phyloP scores from a whole-genome alignment of 2,888 invertebrate genomes.

The Gnatocerus cornutus region DNA sequence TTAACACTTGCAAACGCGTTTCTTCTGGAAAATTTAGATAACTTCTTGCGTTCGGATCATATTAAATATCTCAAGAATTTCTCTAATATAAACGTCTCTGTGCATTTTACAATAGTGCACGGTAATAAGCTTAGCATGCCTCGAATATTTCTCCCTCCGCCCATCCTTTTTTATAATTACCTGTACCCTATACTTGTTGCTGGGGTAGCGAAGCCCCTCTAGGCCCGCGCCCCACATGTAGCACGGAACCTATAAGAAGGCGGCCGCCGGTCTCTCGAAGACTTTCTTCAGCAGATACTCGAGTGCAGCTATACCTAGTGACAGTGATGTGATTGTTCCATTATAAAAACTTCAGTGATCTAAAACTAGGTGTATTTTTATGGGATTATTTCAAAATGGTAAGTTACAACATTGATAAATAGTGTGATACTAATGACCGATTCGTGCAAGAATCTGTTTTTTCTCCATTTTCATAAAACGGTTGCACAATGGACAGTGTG shows the following conservation, averaged over 20 bases:
- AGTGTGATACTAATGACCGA: neutral
- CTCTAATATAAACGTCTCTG: too few relatives aligned
- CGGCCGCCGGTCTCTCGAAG: slow-evolving; percentile 56
- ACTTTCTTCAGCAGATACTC: slow-evolving; percentile 59
- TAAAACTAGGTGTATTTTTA: slow-evolving; percentile 44
- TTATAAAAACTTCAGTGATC: slow-evolving; percentile 24
- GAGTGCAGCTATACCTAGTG: slow-evolving; percentile 38
- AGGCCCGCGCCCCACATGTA: slow-evolving; percentile 44
- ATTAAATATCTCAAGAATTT: too few relatives aligned
- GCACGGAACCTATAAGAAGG: slow-evolving; percentile 50
- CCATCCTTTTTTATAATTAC: slow-evolving; percentile 33
- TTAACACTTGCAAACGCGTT: too few relatives aligned
- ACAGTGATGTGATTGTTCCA: slow-evolving; percentile 55
- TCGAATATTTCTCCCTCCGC: neutral
- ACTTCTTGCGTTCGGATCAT: too few relatives aligned
- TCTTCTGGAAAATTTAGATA: too few relatives aligned
- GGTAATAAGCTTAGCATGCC: neutral
- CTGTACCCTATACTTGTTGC: slow-evolving; percentile 22
- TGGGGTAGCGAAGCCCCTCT: slow-evolving; percentile 43
- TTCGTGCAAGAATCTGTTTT: slow-evolving; percentile 4
- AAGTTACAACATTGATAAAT: slow-evolving; percentile 31
- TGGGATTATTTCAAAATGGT: slow-evolving; percentile 54
- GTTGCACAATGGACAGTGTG: neutral
- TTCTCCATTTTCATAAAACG: neutral
- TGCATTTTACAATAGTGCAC: too few relatives aligned